Evolutionary conservation across 2,797 vertebrate genomes (phyloP), one percentile per base, ranked within the genome.

Genomic region (Scolopax rusticola): DNA sequence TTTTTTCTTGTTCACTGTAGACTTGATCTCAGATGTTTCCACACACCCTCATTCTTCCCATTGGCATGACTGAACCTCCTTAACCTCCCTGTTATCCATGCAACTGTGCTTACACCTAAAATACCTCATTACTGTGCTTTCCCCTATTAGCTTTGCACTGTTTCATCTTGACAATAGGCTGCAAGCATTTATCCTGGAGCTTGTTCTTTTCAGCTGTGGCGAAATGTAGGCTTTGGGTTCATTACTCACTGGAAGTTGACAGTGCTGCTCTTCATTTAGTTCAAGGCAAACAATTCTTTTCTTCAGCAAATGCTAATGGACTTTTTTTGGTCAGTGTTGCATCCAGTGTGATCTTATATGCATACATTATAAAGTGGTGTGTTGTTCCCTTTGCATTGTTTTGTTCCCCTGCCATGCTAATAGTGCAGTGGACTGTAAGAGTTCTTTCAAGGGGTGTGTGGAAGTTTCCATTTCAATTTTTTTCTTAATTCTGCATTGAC

Each of bases 91-190:
- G 47, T 87, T 79, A 82, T 79, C 74, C 80, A 38, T 85, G 84
- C 43, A 75, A 50, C 92, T 94, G 30, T 90, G 81, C 95, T 93
- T 33, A n/a, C 74, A 89, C 94, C 93, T 79, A 24, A 87, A 56
- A 74, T 89, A 84, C 67, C 64, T 92, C 84, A 30, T 82, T 59
- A 30, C 93, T 89, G 17, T 94, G 90, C 90, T 90, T 48, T 90
- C 51, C 41, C 86, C 69, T 95, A 80, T 57, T 71, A 70, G 89
- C 81, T 94, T 87, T 95, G 94, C 90, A 80, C 81, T 68, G 70
- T 47, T 75, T 61, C 76, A 84, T 78, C 45, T 51, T 63, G 33
- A 9, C 67, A 60, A 33, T 30, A 61, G 61, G 53, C 86, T 89
- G 88, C n/a, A 81, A 87, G 50, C 69, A 64, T 36, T 87, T 65